Evolutionary conservation across 2,888 invertebrate species (phyloP).

Genomic region (Lasioglossum zephyrum): DNA sequence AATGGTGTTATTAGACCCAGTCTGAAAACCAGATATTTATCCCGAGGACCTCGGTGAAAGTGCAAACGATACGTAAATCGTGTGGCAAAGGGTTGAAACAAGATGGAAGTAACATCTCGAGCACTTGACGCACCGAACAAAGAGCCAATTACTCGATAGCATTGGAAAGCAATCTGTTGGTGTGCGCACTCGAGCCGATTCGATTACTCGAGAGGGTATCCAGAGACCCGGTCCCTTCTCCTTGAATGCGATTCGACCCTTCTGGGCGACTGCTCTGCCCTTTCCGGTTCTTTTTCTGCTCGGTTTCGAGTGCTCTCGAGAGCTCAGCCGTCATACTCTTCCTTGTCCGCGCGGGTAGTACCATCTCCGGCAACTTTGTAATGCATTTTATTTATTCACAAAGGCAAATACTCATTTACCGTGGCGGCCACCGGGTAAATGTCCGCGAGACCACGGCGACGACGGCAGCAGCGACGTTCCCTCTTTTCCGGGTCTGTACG

Average conservation of each 20-base stretch:
- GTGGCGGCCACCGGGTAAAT: slow-evolving; percentile 68
- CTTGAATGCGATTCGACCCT: slow-evolving; percentile 16
- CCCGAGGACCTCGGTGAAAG: not conserved
- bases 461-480: slow-evolving; percentile 14
- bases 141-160: slow-evolving; percentile 4
- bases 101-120: not conserved
- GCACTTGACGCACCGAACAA: not conserved
- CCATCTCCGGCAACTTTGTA: slow-evolving; percentile 74
- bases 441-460: slow-evolving; percentile 57
- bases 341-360: slow-evolving; percentile 4
- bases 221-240: not conserved
- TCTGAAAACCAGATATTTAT: not conserved
- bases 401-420: slow-evolving; percentile 83
- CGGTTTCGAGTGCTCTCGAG: slow-evolving; percentile 45
- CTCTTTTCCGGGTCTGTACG: slow-evolving; percentile 38
- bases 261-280: slow-evolving; percentile 16
- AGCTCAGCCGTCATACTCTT: slow-evolving; percentile 23
- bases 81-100: not conserved
- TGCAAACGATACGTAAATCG: not conserved
- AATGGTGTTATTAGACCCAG: not conserved
- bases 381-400: slow-evolving; percentile 84
- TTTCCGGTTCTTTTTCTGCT: slow-evolving; percentile 35
- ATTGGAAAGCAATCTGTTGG: slow-evolving; percentile 3
- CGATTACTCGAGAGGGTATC: slow-evolving; percentile 32
- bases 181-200: slow-evolving; percentile 4